A percentile compares a stretch with the other conserved stretches of the same genome.
Conservation (phyloP, 1,140 invertebrate genomes). For the Cotesia glomerata region DNA sequence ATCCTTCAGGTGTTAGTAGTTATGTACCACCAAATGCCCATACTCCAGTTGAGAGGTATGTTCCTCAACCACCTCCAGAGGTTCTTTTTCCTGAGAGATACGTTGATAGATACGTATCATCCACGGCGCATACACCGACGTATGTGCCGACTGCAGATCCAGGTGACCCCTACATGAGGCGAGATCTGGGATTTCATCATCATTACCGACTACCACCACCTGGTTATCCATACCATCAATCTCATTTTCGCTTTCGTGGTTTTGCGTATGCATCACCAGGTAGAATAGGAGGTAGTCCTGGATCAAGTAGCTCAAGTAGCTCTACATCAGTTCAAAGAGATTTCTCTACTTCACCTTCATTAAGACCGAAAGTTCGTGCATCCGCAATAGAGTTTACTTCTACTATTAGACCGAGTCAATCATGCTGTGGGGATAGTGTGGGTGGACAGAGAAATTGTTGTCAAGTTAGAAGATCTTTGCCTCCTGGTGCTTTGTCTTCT, state of each 20-base stretch:
- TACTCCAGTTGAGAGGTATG: slow-evolving; percentile 72
- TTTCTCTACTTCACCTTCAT: slow-evolving; percentile 58
- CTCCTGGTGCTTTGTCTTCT: slow-evolving; percentile 63
- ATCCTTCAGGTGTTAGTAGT: slow-evolving; percentile 40
- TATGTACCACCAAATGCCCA: slow-evolving; percentile 73
- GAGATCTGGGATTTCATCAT: slow-evolving; percentile 68
- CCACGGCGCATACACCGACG: slow-evolving; percentile 59
- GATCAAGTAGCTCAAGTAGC: slow-evolving; percentile 62
- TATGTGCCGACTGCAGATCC: slow-evolving; percentile 61
- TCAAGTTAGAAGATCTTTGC: slow-evolving; percentile 60
- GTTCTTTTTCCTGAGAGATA: slow-evolving; percentile 61
- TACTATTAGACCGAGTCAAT: slow-evolving; percentile 53
- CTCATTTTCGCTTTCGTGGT: slow-evolving; percentile 57
- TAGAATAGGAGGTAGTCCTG: slow-evolving; percentile 59
- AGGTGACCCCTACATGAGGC: slow-evolving; percentile 67
- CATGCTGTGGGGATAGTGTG: slow-evolving; percentile 58
- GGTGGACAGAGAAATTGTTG: slow-evolving; percentile 51
- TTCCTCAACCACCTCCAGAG: slow-evolving; percentile 68
- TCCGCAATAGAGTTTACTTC: slow-evolving; percentile 59
- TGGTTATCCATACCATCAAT: slow-evolving; percentile 56
- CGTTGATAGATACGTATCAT: slow-evolving; percentile 63
- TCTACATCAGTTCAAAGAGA: slow-evolving; percentile 57
- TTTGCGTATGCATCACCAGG: slow-evolving; percentile 56
- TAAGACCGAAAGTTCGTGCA: slow-evolving; percentile 62
- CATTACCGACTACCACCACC: slow-evolving; percentile 67